A percentile compares a stretch with the other conserved stretches of the same genome.
These are phyloP conservation scores for Nibea albiflora DNA, from an alignment of 2,113 vertebrate genomes.

Conservation along the genomic window DNA sequence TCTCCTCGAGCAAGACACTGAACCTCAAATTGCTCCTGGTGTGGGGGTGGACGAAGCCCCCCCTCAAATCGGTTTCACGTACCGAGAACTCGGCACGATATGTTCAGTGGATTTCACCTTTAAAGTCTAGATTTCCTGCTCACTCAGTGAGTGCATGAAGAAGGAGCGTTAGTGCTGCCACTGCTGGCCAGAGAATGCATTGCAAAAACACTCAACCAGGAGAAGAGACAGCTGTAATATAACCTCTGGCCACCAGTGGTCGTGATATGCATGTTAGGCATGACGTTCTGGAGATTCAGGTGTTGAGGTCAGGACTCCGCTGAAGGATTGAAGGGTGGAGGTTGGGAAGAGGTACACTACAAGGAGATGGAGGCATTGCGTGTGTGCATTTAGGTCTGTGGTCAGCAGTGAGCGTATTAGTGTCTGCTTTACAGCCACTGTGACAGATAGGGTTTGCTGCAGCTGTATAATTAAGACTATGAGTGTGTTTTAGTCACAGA, in stretches of 20 bases:
- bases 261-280: background rate
- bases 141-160: background rate
- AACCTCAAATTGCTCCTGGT: too few species aligned
- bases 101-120: background rate
- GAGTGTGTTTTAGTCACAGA: background rate
- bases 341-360: background rate
- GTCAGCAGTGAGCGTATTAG: background rate
- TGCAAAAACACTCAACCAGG: conserved; percentile 26
- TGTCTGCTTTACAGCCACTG: background rate
- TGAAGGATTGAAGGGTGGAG: background rate
- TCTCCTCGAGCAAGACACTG: too few species aligned
- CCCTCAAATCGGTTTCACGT: too few species aligned
- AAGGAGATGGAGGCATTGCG: background rate
- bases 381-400: background rate
- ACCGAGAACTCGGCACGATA: background rate
- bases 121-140: background rate
- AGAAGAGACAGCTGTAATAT: background rate
- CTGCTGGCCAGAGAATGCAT: background rate
- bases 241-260: conserved; percentile 10
- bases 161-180: background rate
- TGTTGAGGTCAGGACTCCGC: background rate
- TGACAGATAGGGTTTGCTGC: background rate
- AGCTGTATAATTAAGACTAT: background rate
- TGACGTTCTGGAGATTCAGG: background rate
- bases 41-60: too few species aligned